Percentiles rank a stretch among this genome's conserved stretches.
These are phyloP conservation scores for Brienomyrus brachyistius DNA, from an alignment of 2,113 vertebrate genomes.

Conservation along the genomic window DNA sequence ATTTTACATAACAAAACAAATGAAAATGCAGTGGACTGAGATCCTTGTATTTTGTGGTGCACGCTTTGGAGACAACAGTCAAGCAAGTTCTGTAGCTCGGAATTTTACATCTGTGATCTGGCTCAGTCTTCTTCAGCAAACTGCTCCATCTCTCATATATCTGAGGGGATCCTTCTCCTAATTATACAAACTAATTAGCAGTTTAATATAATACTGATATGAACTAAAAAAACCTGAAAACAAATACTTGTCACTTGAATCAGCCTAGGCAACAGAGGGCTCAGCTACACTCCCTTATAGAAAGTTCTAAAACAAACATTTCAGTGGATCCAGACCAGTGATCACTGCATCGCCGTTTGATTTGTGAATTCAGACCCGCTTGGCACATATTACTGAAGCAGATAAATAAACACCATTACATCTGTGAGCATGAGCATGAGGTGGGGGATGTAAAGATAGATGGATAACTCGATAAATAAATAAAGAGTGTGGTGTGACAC, in stretches of 20 bases:
- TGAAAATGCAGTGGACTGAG: neutral
- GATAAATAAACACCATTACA: slow-evolving; percentile 38
- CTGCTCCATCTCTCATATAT: neutral
- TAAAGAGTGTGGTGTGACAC: slow-evolving; percentile 72
- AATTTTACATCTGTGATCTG: neutral
- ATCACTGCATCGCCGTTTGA: slow-evolving; percentile 20
- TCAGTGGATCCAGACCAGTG: neutral
- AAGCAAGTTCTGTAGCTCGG: neutral
- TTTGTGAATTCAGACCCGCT: slow-evolving; percentile 38
- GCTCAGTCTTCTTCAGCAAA: neutral
- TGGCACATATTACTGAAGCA: slow-evolving; percentile 38
- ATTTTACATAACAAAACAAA: neutral
- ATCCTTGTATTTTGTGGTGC: neutral
- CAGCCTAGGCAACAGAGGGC: neutral
- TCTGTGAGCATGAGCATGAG: slow-evolving; percentile 57
- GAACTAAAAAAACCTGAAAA: neutral
- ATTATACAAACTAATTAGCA: neutral
- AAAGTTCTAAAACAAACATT: neutral
- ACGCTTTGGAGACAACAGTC: neutral
- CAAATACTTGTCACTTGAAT: neutral
- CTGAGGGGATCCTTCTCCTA: neutral
- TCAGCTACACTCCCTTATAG: neutral
- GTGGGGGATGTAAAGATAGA: slow-evolving; percentile 33
- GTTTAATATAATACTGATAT: neutral
- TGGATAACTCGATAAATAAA: slow-evolving; percentile 65